Evolutionary conservation across 2,797 vertebrate genomes (phyloP), one percentile per base, ranked within the genome.

Genomic region (Myiotriccus ornatus): DNA sequence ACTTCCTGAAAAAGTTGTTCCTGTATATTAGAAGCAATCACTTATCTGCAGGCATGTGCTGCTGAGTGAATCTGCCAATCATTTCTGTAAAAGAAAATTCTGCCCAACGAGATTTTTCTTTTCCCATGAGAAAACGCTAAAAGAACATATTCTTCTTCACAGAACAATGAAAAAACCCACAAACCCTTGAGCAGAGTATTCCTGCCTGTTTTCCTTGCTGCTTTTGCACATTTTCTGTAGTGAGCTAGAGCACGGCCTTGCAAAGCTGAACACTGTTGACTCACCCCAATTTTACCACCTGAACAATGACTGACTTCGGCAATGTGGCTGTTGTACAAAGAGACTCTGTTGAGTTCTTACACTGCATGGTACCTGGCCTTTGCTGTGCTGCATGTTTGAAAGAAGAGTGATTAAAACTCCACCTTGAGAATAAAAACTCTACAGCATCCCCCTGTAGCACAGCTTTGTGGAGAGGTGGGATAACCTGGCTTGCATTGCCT

Each of bases 71-170:
- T 47, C 83, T 88, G 80, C 57, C 77, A 89, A 7, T 53, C 77
- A 50, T 53, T 81, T 91, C 87, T 77, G 76, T 35, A 76, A 83
- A 82, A 67, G 62, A 90, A 24, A 75, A 32, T 71, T 92, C 57
- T 89, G 43, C 76, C 69, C 69, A 69, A 85, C 79, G 47, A 81
- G 69, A 50, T 79, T 82, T 89, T 80, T 87, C n/a, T 93, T 93
- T 84, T 84, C 74, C 90, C 77, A 37, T 64, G 84, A 87, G 77
- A 79, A 94, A 90, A 56, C 44, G 21, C 9, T 69, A 74, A 79
- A 43, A 60, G 64, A 88, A 79, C 47, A 84, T 69, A 46, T 34
- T 89, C 65, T 87, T 83, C 77, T 63, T 44, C 34, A 68, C 20
- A 71, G 56, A 83, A 73, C 82, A 90, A 70, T 35, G 73, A 55